These are phyloP conservation scores for Noctua janthina DNA, from an alignment of 2,888 invertebrate genomes.

Conservation along the genomic window DNA sequence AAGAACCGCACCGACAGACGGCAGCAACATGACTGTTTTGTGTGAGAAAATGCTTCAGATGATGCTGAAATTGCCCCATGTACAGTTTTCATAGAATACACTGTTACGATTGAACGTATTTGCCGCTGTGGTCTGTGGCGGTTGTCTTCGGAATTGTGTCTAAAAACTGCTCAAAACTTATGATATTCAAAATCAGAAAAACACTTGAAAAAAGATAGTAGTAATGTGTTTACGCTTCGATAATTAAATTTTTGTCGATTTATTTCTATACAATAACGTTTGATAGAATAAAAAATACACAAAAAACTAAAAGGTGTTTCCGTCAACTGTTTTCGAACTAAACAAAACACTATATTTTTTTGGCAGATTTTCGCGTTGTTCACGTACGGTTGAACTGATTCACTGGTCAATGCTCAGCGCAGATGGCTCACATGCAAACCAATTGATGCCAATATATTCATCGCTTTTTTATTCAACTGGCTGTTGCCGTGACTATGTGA, in stretches of 20 bases:
- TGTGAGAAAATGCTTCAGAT: background rate
- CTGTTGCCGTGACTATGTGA: slow-evolving; percentile 6
- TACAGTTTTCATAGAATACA: background rate
- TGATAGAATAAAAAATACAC: background rate
- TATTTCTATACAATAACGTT: background rate
- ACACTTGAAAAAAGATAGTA: background rate
- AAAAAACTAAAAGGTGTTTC: background rate
- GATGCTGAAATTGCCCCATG: rapidly evolving
- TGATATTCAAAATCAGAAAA: no score
- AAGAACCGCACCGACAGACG: background rate
- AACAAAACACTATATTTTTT: slow-evolving; percentile 39
- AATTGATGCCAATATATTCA: slow-evolving; percentile 40
- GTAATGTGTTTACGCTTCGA: background rate
- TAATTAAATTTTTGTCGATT: background rate
- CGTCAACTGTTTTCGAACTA: background rate
- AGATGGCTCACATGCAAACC: slow-evolving; percentile 42
- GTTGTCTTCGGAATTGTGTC: background rate
- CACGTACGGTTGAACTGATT: slow-evolving; percentile 30
- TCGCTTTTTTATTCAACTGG: slow-evolving; percentile 40
- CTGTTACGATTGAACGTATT: background rate
- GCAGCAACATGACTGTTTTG: background rate
- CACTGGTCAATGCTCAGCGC: slow-evolving; percentile 44
- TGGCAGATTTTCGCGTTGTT: slow-evolving; percentile 35
- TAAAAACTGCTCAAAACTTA: background rate
- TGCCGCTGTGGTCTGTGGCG: background rate